Evolutionary conservation across 1,140 invertebrate genomes (phyloP), one percentile per base, ranked within the genome.

Genomic region (Ctenoplectra terminalis): DNA sequence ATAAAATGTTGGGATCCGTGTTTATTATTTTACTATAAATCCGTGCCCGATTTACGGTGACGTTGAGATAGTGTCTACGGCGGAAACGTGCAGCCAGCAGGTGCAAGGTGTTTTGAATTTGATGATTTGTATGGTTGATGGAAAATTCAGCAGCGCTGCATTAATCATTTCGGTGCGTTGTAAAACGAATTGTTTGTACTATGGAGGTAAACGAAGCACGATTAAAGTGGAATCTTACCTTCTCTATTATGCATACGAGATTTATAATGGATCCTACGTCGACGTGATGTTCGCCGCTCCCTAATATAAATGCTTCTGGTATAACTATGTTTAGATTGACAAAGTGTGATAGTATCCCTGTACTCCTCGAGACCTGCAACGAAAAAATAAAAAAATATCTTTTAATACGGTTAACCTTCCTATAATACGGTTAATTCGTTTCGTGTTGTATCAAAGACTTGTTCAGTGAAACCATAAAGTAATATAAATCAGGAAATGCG

Each of bases 161-260:
- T 74, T 40, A 29, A 64, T 75, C 23, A 40, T 63, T 64, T 26
- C 31, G 13, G 37, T 26, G 6, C 17, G 31, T 26, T 34, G 17
- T 17, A 8, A 43, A 63, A 50, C 37, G 29, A 8, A 34, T 20
- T 40, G 11, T 56, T 72, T 56, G 34, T 34, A 43, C 8, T n/a
- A 0, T 13, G 0, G 31, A 1, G 11, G 23, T 40, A 13, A 43
- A 64, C 26, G 23, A 56, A 66, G 48, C 40, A 17, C 17, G 48
- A 29, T 40, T 70, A 50, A 48, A 58, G 9, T 11, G 20, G 6
- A 43, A 72, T 87, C 94, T 95, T 94, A 98, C 98, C 96, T 98
- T 98, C 94, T 98, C 97, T 92, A 98, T 98, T 90, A 98, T 97
- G 94, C 98, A 98, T 88, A 98, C 97, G 88, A 98, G 96, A 94